Conservation (phyloP, 2,113 vertebrate genomes). For the Tetrax tetrax region DNA sequence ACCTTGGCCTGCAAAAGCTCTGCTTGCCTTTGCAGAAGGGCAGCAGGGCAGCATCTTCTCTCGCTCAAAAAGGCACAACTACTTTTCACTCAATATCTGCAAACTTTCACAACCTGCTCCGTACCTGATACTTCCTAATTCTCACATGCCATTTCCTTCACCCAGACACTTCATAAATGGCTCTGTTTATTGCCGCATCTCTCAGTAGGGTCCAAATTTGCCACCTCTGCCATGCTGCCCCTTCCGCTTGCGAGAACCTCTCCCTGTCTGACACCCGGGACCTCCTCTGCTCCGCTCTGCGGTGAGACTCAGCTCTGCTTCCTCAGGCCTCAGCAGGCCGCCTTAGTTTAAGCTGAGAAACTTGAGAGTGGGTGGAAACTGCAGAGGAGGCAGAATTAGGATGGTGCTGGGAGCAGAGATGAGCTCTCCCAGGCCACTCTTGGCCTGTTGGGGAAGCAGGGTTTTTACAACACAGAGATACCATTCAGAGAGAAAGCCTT, state of each 20-base stretch:
- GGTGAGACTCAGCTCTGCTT: neutral
- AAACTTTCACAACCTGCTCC: neutral
- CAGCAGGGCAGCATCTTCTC: neutral
- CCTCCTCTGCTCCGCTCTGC: neutral
- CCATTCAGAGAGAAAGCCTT: neutral
- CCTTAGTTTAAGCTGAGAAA: neutral
- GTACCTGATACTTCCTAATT: neutral
- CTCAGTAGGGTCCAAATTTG: neutral
- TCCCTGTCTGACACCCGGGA: neutral
- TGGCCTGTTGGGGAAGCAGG: accelerated
- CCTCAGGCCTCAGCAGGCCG: accelerated
- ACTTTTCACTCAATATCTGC: neutral
- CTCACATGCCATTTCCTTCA: neutral
- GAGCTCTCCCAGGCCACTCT: neutral
- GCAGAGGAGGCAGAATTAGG: neutral
- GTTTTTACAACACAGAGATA: neutral
- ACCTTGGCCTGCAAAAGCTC: neutral
- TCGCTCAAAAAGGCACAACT: neutral
- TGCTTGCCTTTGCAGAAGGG: neutral
- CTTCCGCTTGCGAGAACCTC: neutral
- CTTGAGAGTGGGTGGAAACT: neutral
- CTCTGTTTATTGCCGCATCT: neutral
- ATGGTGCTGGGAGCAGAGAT: neutral
- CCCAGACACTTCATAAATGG: neutral
- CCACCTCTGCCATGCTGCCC: neutral